A percentile compares a stretch with the other conserved stretches of the same genome.
Conservation (phyloP, 2,888 invertebrate species). For the Unio pictorum region DNA sequence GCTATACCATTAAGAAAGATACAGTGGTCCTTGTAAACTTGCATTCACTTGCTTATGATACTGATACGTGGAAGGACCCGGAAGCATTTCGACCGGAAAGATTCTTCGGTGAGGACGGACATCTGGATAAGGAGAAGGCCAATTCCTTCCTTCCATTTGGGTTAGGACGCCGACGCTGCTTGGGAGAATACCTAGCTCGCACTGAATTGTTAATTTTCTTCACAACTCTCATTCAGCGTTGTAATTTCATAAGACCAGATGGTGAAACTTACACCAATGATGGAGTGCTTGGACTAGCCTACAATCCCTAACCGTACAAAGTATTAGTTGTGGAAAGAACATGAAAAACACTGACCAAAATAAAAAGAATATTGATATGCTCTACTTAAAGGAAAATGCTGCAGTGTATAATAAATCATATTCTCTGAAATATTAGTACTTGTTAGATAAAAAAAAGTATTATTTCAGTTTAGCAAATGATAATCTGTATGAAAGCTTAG, state of each 20-base stretch:
- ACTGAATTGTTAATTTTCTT: slow-evolving; percentile 48
- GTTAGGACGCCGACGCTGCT: slow-evolving; percentile 45
- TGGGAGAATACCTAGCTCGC: slow-evolving; percentile 52
- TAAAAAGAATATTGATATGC: no score
- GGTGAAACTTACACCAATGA: slow-evolving; percentile 1
- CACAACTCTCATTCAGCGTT: slow-evolving; percentile 37
- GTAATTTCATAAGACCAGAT: slow-evolving; percentile 13
- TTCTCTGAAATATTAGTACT: no score
- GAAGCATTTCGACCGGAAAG: slow-evolving; percentile 21
- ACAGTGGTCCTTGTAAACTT: slow-evolving; percentile 23
- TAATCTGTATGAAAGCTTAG: no score
- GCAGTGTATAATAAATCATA: no score
- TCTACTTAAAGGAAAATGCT: no score
- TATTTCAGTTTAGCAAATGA: no score
- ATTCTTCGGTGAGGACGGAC: slow-evolving; percentile 11
- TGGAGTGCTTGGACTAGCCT: slow-evolving; percentile 3
- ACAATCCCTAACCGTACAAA: slow-evolving; percentile 3
- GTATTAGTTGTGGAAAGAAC: slow-evolving; percentile 3
- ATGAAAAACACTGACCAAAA: not conserved
- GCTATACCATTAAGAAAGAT: slow-evolving; percentile 7
- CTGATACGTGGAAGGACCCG: slow-evolving; percentile 14
- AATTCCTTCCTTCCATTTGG: slow-evolving; percentile 38
- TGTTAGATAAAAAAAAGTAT: no score
- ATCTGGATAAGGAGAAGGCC: slow-evolving; percentile 10
- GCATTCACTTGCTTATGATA: slow-evolving; percentile 25